A percentile compares a stretch with the other conserved stretches of the same genome.
Evolutionary conservation across 92 coral and sea anemone genomes (phyloP).

Genomic region (Bergia sp.): DNA sequence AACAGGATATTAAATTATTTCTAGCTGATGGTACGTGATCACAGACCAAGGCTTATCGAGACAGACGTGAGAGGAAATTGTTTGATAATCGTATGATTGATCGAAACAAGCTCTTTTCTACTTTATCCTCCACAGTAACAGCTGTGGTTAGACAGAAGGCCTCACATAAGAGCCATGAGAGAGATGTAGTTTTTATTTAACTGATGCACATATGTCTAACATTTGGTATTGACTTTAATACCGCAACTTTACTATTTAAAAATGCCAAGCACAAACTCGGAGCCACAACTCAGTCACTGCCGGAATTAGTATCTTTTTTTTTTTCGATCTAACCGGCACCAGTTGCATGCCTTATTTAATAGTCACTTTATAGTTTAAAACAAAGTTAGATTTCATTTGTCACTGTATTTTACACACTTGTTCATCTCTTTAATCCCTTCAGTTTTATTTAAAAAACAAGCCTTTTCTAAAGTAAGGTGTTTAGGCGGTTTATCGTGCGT

Average conservation of each 20-base stretch:
- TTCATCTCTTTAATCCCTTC: too few species aligned
- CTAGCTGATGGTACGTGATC: not conserved
- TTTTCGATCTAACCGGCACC: too few species aligned
- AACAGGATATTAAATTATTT: not conserved
- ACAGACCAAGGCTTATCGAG: not conserved
- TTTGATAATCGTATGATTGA: not conserved
- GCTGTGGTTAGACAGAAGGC: not conserved
- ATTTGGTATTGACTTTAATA: not conserved
- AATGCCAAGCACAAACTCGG: not conserved
- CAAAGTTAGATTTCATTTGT: too few species aligned
- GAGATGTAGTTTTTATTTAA: too few species aligned
- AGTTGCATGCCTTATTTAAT: not conserved
- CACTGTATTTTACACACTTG: too few species aligned
- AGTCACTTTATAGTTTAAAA: too few species aligned
- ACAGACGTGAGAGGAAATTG: not conserved
- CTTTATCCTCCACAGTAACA: not conserved
- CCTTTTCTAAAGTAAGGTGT: too few species aligned
- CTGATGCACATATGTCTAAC: not conserved
- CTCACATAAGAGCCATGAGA: not conserved
- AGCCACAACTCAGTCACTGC: not conserved
- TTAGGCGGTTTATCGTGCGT: too few species aligned
- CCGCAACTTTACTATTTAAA: not conserved
- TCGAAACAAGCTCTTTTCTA: not conserved
- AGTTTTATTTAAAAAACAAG: too few species aligned
- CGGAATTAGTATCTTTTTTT: too few species aligned